Evolutionary conservation across 2,888 invertebrate genomes (phyloP).

Genomic region (Coronaproctus castanopsis): DNA sequence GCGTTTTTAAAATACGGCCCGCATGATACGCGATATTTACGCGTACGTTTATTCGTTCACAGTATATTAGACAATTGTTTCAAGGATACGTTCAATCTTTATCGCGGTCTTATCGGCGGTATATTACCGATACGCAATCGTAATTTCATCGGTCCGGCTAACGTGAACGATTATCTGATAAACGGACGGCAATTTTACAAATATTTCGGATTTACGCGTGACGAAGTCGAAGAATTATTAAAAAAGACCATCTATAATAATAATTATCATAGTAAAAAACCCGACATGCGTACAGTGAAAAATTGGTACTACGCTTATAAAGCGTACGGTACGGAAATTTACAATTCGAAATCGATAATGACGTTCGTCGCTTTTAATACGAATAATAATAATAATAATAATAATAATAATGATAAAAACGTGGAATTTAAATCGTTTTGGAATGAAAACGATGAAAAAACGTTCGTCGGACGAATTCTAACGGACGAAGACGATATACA

Average conservation of each 20-base stretch:
- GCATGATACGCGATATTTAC: background rate
- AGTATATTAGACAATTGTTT: background rate
- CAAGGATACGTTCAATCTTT: background rate
- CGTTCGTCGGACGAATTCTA: background rate
- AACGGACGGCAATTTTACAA: background rate
- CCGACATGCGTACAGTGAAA: background rate
- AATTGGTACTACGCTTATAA: background rate
- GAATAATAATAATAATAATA: too few species aligned
- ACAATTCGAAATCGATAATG: background rate
- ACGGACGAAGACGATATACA: background rate
- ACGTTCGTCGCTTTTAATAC: background rate
- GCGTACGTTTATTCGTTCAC: background rate
- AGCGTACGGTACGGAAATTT: background rate
- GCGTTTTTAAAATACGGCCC: background rate
- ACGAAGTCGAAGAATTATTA: background rate
- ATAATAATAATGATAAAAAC: too few species aligned
- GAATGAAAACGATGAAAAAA: background rate
- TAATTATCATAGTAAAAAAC: background rate
- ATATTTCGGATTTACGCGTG: background rate
- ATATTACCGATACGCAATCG: background rate
- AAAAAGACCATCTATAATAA: too few species aligned
- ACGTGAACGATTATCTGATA: background rate
- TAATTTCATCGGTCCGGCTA: background rate
- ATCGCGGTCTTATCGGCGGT: background rate
- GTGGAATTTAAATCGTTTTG: background rate